A percentile compares a stretch with the other conserved stretches of the same genome.
phyloP scores from a whole-genome alignment of 2,888 invertebrate species.

The Agrotis exclamationis region DNA sequence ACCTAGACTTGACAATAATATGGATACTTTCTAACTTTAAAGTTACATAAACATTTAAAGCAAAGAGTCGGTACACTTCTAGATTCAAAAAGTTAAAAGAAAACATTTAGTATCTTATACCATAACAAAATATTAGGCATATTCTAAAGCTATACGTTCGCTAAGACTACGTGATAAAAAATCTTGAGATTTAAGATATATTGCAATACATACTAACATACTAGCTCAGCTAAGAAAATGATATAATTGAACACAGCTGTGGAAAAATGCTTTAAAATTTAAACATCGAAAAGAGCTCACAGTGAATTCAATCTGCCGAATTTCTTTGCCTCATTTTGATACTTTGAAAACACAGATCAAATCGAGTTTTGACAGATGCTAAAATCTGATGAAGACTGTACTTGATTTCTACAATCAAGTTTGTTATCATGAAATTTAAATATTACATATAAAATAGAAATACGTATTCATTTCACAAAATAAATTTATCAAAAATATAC shows the following conservation, averaged over 20 bases:
- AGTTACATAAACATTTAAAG: constrained; percentile 45
- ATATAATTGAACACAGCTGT: constrained; percentile 62
- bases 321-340: constrained; percentile 16
- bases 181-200: constrained; percentile 41
- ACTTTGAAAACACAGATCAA: constrained; percentile 10
- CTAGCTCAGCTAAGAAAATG: constrained; percentile 45
- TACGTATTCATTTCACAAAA: constrained; percentile 55
- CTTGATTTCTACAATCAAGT: constrained; percentile 28
- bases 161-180: constrained; percentile 51
- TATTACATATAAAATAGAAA: constrained; percentile 58
- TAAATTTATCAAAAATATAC: constrained; percentile 70
- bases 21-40: constrained; percentile 25
- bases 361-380: constrained; percentile 12
- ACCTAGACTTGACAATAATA: constrained; percentile 37
- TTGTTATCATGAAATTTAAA: constrained; percentile 47
- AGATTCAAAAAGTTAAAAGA: constrained; percentile 34
- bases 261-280: constrained; percentile 41
- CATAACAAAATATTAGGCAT: constrained; percentile 62
- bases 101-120: constrained; percentile 49
- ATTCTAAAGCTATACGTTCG: constrained; percentile 57
- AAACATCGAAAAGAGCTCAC: constrained; percentile 21
- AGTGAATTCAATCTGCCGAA: constrained; percentile 13
- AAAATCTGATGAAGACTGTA: constrained; percentile 16
- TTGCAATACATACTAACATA: constrained; percentile 26
- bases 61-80: constrained; percentile 41